These are phyloP conservation scores for Lepidurus arcticus DNA, from an alignment of 1,140 invertebrate species.

Conservation along the genomic window DNA sequence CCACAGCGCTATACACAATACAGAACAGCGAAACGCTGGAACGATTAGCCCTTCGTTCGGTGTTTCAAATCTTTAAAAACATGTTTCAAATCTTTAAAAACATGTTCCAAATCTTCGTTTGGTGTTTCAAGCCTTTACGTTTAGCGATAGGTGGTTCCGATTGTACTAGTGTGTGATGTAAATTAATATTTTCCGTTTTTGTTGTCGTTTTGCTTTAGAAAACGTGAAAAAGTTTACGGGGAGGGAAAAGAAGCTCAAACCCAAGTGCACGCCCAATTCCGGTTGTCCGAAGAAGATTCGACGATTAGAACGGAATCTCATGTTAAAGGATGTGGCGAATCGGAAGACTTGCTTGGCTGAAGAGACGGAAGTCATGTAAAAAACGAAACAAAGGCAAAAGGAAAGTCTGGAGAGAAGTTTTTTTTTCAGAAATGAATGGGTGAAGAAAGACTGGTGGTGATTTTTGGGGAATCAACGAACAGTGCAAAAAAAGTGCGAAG, in stretches of 20 bases:
- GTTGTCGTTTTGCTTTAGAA: background rate
- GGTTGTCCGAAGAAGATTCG: conserved; percentile 34
- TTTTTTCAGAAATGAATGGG: background rate
- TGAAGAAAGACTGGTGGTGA: background rate
- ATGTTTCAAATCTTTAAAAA: too few species aligned
- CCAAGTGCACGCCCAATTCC: conserved; percentile 32
- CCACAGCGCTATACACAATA: too few species aligned
- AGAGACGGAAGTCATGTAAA: conserved; percentile 31
- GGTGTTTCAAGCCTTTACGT: too few species aligned
- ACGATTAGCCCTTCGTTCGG: too few species aligned
- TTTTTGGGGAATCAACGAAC: background rate
- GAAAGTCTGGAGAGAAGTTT: background rate
- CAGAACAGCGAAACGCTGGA: too few species aligned
- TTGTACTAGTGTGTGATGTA: too few species aligned
- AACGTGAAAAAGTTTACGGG: conserved; percentile 32
- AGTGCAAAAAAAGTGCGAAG: conserved; percentile 1
- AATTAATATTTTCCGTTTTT: too few species aligned
- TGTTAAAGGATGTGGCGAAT: conserved; percentile 25
- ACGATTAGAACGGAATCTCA: conserved; percentile 33
- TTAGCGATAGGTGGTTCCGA: too few species aligned
- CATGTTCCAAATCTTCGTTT: too few species aligned
- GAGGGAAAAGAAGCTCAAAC: conserved; percentile 34
- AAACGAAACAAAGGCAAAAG: background rate
- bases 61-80: too few species aligned
- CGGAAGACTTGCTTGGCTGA: conserved; percentile 31